Conservation (phyloP, 1,140 invertebrate genomes). For the Matsumurasca onukii region DNA sequence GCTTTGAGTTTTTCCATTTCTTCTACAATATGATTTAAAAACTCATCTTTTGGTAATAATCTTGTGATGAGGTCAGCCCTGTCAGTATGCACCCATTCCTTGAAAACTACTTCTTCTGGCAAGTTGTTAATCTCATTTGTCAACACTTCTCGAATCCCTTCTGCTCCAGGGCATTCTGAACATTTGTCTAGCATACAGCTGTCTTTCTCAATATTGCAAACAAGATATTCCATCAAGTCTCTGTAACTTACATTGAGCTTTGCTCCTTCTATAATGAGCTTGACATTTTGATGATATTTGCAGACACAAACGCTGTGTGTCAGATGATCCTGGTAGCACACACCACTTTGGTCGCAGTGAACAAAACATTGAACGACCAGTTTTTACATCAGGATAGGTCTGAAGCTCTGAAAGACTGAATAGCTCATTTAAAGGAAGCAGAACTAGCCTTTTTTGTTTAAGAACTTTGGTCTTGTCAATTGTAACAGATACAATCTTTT, state of each 20-base stretch:
- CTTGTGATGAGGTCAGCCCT: constrained; percentile 23
- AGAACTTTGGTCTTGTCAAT: constrained; percentile 27
- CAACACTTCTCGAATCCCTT: background rate
- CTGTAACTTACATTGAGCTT: constrained; percentile 27
- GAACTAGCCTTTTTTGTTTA: constrained; percentile 34
- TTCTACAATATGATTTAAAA: constrained; percentile 15
- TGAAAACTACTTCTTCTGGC: constrained; percentile 29
- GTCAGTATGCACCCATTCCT: constrained; percentile 31
- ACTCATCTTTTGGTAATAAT: constrained; percentile 11
- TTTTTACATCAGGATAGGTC: constrained; percentile 31
- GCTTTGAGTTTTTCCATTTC: background rate
- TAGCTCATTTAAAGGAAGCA: constrained; percentile 31
- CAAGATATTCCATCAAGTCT: constrained; percentile 17
- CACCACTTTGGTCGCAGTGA: constrained; percentile 35
- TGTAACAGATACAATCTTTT: constrained; percentile 29
- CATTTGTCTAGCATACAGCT: constrained; percentile 18
- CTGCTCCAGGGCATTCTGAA: constrained; percentile 17
- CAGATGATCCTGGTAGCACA: constrained; percentile 34
- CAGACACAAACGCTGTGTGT: constrained; percentile 37
- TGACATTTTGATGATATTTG: constrained; percentile 34
- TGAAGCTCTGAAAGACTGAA: constrained; percentile 13
- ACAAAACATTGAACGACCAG: constrained; percentile 29
- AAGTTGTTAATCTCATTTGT: constrained; percentile 10
- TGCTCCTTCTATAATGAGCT: constrained; percentile 26
- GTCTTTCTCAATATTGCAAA: constrained; percentile 13